Conservation (phyloP, 1,140 invertebrate species). For the Zaprionus gabonicus region DNA sequence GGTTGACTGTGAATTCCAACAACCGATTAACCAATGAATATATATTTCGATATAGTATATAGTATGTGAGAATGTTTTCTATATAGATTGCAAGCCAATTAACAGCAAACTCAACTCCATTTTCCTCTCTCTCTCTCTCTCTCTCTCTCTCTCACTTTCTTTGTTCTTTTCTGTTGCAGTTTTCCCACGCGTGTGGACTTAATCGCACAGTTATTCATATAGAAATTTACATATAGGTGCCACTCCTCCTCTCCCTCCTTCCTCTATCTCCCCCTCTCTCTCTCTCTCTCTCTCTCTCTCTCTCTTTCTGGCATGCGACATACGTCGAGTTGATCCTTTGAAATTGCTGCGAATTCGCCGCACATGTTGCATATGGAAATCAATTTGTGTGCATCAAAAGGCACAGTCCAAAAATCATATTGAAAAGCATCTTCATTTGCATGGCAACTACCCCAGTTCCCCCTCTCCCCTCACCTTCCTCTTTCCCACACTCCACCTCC, state of each 20-base stretch:
- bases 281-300: not conserved
- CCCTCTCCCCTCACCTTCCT: not conserved
- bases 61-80: no score
- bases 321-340: constrained; percentile 17
- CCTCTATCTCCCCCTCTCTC: not conserved
- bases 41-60: no score
- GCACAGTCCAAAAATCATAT: constrained; percentile 59
- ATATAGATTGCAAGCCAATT: no score
- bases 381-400: constrained; percentile 67
- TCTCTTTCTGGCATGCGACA: not conserved
- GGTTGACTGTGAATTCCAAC: no score
- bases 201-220: constrained; percentile 23
- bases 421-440: constrained; percentile 43
- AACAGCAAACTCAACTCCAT: no score
- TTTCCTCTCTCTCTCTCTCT: no score
- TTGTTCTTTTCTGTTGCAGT: not conserved
- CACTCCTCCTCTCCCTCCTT: not conserved
- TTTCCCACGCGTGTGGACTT: constrained; percentile 13
- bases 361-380: constrained; percentile 44
- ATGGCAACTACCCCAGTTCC: not conserved
- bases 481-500: not conserved
- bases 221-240: not conserved
- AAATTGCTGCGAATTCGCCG: constrained; percentile 15
- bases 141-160: not conserved
- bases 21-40: no score